Conservation (phyloP, 2,888 invertebrate genomes). For the Mythimna impura region DNA sequence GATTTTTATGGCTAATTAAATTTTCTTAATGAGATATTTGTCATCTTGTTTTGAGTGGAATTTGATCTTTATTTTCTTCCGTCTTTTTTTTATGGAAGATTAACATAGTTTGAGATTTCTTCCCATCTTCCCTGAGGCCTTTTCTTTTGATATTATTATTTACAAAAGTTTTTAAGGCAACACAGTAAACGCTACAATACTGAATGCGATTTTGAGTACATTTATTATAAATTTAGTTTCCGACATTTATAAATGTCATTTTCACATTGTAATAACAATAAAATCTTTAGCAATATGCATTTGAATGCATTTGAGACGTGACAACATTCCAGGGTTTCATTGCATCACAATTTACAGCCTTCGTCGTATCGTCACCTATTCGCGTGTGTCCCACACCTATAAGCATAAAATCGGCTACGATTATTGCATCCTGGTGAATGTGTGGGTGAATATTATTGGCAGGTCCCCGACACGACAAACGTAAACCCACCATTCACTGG, state of each 20-base stretch:
- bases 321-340: conserved; percentile 75
- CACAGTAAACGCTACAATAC: background rate
- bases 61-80: conserved; percentile 5
- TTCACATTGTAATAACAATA: conserved; percentile 65
- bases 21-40: conserved; percentile 24
- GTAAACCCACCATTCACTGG: conserved; percentile 76
- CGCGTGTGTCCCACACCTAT: conserved; percentile 72
- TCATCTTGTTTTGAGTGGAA: conserved; percentile 23
- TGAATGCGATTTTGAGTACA: conserved; percentile 29
- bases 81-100: background rate
- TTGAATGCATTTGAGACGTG: conserved; percentile 71
- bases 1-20: conserved; percentile 30
- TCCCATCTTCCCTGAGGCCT: background rate
- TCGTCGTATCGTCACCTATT: conserved; percentile 75
- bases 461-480: conserved; percentile 82
- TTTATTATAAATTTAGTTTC: conserved; percentile 38
- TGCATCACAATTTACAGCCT: conserved; percentile 77
- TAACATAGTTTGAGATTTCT: background rate
- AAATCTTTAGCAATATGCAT: conserved; percentile 68
- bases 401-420: conserved; percentile 85
- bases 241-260: conserved; percentile 62
- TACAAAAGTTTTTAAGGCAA: background rate
- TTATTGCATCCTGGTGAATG: conserved; percentile 82
- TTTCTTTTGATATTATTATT: background rate
- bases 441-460: conserved; percentile 89